Evolutionary conservation across 2,797 vertebrate genomes (phyloP), one percentile per base, ranked within the genome.

Genomic region (Pseudocheirus occidentalis): DNA sequence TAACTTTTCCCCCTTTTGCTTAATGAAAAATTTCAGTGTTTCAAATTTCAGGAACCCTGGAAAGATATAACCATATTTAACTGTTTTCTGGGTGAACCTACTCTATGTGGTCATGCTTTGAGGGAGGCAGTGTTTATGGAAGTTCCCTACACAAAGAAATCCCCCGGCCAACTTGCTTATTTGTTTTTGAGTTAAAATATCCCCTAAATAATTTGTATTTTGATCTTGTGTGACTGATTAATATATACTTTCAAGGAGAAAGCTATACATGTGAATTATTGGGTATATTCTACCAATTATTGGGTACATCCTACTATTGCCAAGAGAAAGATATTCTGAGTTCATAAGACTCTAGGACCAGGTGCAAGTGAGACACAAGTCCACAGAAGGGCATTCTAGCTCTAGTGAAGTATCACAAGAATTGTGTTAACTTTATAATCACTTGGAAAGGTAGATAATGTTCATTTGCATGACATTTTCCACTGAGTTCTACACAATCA

Each of bases 401-500:
- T 46, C 40, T 46, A 2, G n/a, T 50, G 40, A 87, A 87, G 3
- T 46, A 27, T 27, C 40, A 27, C 21, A 87, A 50, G 40, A 87
- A 87, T 87, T 50, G 9, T 27, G 40, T 14, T 50, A 40, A 53
- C 87, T 59, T 91, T 92, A 29, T 46, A 53, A 56, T 59, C 90
- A 94, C n/a, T 92, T 40, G 18, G 92, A 24, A 58, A 93, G 54
- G 73, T 11, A 91, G 62, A 55, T n/a, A 55, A 27, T 52, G 53
- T n/a, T 95, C 94, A n/a, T 62, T 87, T 21, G 21, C 87, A 90
- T 59, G 91, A 66, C 94, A 57, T 57, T 93, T 54, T 53, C 40
- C 31, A 93, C 92, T 95, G 95, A 95, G 81, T 93, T 92, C 73
- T 62, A 21, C 10, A 54, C 54, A 81, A 90, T 91, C 50, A 0